Evolutionary conservation across 2,888 invertebrate species (phyloP).

Genomic region (Cryptus armator): DNA sequence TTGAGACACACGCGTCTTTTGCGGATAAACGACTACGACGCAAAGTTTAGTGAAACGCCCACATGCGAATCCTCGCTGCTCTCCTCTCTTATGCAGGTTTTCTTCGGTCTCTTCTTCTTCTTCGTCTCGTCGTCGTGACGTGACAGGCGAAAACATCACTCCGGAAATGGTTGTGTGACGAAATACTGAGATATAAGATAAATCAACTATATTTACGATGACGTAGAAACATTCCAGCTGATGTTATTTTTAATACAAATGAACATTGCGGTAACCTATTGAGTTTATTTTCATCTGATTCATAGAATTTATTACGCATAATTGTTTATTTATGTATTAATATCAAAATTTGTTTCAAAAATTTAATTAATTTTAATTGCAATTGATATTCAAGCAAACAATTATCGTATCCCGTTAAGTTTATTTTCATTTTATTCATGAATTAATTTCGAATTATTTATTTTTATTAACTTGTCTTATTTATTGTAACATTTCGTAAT

Average conservation of each 20-base stretch:
- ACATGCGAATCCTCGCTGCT: conserved; percentile 35
- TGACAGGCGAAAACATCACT: conserved; percentile 37
- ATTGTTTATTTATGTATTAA: no score
- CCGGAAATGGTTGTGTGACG: conserved; percentile 39
- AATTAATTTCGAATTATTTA: no score
- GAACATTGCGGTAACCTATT: background rate
- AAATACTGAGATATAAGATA: conserved; percentile 10
- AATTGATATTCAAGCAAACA: no score
- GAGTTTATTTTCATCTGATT: background rate
- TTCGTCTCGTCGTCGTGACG: conserved; percentile 36
- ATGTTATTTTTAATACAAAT: background rate
- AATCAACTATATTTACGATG: conserved; percentile 25
- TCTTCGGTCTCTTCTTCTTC: conserved; percentile 22
- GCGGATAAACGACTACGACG: conserved; percentile 63
- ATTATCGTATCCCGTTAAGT: no score
- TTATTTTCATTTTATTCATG: no score
- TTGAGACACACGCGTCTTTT: conserved; percentile 53
- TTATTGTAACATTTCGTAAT: no score
- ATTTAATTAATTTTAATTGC: no score
- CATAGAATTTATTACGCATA: no score
- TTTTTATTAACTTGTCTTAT: no score
- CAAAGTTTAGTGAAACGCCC: conserved; percentile 64
- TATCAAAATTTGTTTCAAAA: no score
- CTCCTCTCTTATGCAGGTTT: conserved; percentile 19
- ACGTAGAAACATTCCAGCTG: conserved; percentile 5